Base-by-base conservation (phyloP, 2,797 vertebrate species). In the Coluber constrictor region DNA sequence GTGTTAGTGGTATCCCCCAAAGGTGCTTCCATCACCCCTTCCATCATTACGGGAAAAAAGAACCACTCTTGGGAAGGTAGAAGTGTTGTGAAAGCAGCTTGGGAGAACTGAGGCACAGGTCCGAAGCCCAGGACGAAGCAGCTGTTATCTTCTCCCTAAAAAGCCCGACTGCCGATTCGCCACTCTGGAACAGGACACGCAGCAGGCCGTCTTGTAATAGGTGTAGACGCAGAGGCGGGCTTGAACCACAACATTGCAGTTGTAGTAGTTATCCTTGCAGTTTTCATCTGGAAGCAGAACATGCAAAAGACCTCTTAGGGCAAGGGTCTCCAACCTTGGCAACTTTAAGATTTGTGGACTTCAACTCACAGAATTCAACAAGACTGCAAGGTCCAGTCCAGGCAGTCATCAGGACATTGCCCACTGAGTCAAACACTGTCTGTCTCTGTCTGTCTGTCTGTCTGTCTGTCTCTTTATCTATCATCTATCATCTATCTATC, bases 241-340 rank as follows among this genome's bases (percentile, higher is more conserved):
- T 96, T 99, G 99, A 27, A 99, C 99, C 96, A 99, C 99, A 97
- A 99, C 98, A 0, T 99, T 99, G 97, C 99, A 99, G 97, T 99
- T 99, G 97, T 98, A 99, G 96, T 99, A 98, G 92, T 98, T 98
- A 93, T 99, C 99, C 96, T 97, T 98, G 97, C 99, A 99, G 96
- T 98, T 99, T 91, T 99, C 99, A 94, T 99, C 99, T 99, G 63
- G 83, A 94, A 94, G 94, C 20, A 83, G 18, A 83, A 47, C 74
- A 83, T 2, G 4, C 23, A 10, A 47, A 83, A 25, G 37, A 47
- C 20, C 74, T 47, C 37, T 79, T 43, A 79, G 18, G 37, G 2
- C 15, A 70, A 1, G 29, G 63, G 13, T 32, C 5, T 0, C 13
- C 66, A 32, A 70, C 66, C 66, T 70, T 63, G 61, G 27, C 27